A percentile compares a stretch with the other conserved stretches of the same genome.
phyloP scores from a whole-genome alignment of 2,888 invertebrate species.

The Drosophila leonis region DNA sequence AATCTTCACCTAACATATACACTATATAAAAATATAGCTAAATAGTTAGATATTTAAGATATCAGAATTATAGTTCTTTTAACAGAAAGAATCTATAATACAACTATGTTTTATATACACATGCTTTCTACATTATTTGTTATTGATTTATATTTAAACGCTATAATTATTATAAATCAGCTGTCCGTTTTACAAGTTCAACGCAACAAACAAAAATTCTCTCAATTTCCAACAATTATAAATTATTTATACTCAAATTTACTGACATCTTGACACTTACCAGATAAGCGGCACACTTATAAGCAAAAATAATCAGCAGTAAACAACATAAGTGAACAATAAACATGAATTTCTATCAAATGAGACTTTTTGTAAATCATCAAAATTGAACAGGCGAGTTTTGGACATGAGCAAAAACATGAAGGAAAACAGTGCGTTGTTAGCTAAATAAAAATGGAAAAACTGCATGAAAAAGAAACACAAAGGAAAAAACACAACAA shows the following conservation, averaged over 20 bases:
- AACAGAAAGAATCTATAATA: neutral
- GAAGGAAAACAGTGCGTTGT: conserved; percentile 12
- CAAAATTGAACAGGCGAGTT: conserved; percentile 3
- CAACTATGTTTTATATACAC: neutral
- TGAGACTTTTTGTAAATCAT: neutral
- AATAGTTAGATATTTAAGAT: neutral
- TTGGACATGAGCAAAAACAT: neutral
- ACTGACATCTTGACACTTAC: conserved; percentile 29
- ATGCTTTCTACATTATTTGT: neutral
- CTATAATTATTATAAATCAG: neutral
- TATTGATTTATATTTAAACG: neutral
- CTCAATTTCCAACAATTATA: neutral
- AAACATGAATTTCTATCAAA: neutral
- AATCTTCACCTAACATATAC: too few species aligned
- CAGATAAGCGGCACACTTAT: conserved; percentile 30
- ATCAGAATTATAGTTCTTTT: neutral
- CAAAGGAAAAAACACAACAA: conserved; percentile 2
- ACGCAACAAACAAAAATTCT: neutral
- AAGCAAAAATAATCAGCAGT: conserved; percentile 21
- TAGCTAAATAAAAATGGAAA: conserved; percentile 20
- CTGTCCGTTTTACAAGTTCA: neutral
- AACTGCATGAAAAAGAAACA: conserved; percentile 14
- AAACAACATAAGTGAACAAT: conserved; percentile 30
- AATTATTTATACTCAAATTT: neutral
- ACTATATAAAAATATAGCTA: too few species aligned